These are phyloP conservation scores for Gorsachius goisagi DNA, from an alignment of 2,113 vertebrate species.

Conservation along the genomic window DNA sequence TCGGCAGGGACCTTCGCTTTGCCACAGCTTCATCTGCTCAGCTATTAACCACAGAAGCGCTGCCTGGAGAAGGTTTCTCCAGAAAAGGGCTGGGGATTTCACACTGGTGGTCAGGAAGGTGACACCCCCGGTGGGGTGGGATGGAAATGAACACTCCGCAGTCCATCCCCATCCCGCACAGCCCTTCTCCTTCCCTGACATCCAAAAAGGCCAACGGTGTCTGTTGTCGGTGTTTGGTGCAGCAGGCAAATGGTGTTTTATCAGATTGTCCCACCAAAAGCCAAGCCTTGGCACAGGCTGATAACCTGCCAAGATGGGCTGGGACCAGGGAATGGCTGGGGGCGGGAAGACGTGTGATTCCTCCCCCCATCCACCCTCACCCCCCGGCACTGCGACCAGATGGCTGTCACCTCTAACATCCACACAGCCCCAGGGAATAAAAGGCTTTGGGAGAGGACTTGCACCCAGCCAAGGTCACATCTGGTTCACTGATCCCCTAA, in stretches of 20 bases:
- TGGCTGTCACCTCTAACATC: neutral
- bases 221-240: rapidly evolving
- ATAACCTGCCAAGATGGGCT: neutral
- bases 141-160: neutral
- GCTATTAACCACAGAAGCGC: rapidly evolving
- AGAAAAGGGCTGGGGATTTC: neutral
- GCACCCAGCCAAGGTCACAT: neutral
- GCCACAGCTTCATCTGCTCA: neutral
- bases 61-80: neutral
- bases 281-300: neutral
- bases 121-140: neutral
- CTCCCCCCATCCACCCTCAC: neutral
- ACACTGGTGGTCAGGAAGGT: neutral
- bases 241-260: neutral
- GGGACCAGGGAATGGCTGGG: neutral
- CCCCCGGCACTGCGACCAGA: neutral
- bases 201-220: rapidly evolving
- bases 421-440: rapidly evolving
- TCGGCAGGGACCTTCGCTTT: neutral
- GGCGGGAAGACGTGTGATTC: rapidly evolving
- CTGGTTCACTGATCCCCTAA: neutral
- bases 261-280: neutral
- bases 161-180: neutral
- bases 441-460: neutral
- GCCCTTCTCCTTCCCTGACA: neutral